Base-by-base conservation (phyloP, 2,888 invertebrate species). In the Stenotaenia linearis region DNA sequence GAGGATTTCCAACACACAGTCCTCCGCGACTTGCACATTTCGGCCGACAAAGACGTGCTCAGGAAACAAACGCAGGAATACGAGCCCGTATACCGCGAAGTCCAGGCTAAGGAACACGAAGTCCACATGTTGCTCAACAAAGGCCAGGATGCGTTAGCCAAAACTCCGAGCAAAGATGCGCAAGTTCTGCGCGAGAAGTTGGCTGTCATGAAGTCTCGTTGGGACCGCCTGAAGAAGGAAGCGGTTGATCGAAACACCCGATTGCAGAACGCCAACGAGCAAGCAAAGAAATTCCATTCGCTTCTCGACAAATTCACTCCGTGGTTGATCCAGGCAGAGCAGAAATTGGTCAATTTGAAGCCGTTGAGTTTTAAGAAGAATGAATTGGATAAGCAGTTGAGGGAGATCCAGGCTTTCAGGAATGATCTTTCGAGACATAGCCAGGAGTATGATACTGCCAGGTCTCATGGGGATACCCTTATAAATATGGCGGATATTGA, bases 361-460 rank as follows among this genome's bases (percentile, higher is more conserved):
- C 92, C 95, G 0, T 91, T 92, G 0, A 83, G 84, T 10, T 92
- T 96, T 87, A 93, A 93, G 82, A 93, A 93, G 84, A 91, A 92
- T 80, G 94, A 95, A 83, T 91, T 96, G 18, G 95, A 95, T 85
- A 92, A 92, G 83, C 95, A 96, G 85, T 88, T 97, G 4, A 91
- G 93, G 78, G 96, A 97, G 83, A 88, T 97, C 79, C 95, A 85
- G 84, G 83, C 90, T 77, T 93, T 97, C 89, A 91, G 96, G 83
- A 96, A 96, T 84, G 97, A 97, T 84, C 92, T 97, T 0, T 94
- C 96, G 92, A 95, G 96, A 86, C 94, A 93, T 84, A 93, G 95
- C 15, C 96, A 96, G 10, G 97, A 97, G 86, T 96, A 93, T 84
- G 97, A 97, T 84, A 94, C 93, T 86, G 93, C 93, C 82, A 91